Evolutionary conservation across 2,113 vertebrate species (phyloP).

Genomic region (Tachuris rubrigastra): DNA sequence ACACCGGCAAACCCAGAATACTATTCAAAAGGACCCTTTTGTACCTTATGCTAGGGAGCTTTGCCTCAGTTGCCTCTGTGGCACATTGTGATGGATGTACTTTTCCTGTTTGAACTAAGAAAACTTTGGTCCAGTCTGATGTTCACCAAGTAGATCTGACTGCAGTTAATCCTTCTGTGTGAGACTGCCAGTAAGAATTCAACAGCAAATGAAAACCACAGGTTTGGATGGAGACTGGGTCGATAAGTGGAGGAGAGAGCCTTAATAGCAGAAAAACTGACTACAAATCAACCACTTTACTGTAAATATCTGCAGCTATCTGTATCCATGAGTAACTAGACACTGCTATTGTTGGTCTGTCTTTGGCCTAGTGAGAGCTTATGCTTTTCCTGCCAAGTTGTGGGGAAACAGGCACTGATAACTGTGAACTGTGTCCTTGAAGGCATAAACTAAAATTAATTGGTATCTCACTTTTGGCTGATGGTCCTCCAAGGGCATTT

Average conservation of each 20-base stretch:
- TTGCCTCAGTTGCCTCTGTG: neutral
- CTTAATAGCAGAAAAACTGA: neutral
- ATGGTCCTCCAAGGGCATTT: too few relatives aligned
- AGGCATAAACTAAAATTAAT: too few relatives aligned
- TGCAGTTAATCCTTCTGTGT: neutral
- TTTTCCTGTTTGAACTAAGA: neutral
- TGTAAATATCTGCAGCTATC: fast-evolving
- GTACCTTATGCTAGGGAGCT: neutral
- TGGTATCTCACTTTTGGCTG: too few relatives aligned
- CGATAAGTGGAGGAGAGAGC: neutral
- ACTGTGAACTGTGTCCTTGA: too few relatives aligned
- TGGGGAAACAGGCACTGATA: too few relatives aligned
- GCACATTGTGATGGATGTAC: neutral
- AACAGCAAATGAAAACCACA: neutral
- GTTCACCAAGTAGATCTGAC: neutral
- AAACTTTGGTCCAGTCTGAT: neutral
- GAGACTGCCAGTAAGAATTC: neutral
- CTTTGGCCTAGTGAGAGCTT: too few relatives aligned
- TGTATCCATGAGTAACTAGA: too few relatives aligned
- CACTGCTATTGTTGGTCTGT: too few relatives aligned
- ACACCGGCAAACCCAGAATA: neutral
- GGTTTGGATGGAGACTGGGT: neutral
- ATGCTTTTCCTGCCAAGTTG: too few relatives aligned
- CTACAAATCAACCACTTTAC: neutral
- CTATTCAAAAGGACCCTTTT: neutral